phyloP scores from a whole-genome alignment of 2,113 vertebrate genomes.

The Nestor notabilis region DNA sequence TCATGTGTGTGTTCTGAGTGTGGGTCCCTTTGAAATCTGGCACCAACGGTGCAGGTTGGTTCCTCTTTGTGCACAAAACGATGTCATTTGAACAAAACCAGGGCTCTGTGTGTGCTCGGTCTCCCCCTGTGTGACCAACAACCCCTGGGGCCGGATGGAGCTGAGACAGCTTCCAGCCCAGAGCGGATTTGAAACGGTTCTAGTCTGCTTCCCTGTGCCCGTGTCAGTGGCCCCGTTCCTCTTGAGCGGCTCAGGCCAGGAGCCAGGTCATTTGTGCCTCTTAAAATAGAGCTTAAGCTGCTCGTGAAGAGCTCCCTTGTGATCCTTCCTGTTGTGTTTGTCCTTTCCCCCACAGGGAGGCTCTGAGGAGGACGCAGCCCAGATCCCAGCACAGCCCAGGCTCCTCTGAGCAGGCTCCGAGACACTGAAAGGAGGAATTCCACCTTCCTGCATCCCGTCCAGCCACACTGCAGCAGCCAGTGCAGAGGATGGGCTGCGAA shows the following conservation, averaged over 20 bases:
- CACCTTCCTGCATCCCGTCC: accelerated
- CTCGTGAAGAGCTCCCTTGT: accelerated
- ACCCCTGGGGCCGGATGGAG: neutral
- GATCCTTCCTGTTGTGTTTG: neutral
- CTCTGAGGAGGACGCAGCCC: neutral
- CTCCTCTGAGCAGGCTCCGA: no score
- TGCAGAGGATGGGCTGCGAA: accelerated
- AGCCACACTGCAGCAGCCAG: no score
- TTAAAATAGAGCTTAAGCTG: neutral
- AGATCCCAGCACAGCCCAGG: neutral
- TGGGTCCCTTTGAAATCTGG: no score
- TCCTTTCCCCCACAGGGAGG: neutral
- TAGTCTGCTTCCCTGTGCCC: neutral
- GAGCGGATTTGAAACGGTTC: neutral
- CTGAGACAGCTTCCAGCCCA: neutral
- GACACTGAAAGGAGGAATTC: neutral
- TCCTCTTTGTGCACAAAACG: neutral
- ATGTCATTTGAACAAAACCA: neutral
- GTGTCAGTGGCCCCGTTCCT: neutral
- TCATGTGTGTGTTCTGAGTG: accelerated
- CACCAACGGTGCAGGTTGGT: accelerated
- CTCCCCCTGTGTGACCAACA: no score
- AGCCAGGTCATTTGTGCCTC: neutral
- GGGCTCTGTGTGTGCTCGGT: neutral
- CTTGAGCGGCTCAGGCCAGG: neutral